These are phyloP conservation scores for Prionailurus bengalensis DNA, from an alignment of 2,113 vertebrate species.

Conservation along the genomic window DNA sequence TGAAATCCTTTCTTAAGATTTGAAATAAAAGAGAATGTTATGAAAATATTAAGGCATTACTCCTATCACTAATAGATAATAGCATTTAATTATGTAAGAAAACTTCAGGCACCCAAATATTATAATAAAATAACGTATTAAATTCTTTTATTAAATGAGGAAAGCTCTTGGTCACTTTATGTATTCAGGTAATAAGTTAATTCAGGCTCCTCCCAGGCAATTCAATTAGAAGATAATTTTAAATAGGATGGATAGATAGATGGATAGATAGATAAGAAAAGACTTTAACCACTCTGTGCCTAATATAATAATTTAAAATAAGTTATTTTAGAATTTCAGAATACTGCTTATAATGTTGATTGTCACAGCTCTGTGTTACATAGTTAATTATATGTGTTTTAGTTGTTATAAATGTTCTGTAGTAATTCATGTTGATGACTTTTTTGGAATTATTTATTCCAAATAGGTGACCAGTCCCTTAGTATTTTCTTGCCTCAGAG, in stretches of 20 bases:
- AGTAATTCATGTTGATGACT: not conserved
- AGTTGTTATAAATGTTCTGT: not conserved
- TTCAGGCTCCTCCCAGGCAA: not conserved
- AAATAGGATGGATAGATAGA: not conserved
- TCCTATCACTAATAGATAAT: not conserved
- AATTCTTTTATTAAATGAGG: constrained; percentile 18
- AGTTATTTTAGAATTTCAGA: constrained; percentile 44
- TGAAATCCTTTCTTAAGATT: not conserved
- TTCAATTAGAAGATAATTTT: constrained; percentile 25
- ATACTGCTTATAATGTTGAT: not conserved
- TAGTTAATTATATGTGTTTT: not conserved
- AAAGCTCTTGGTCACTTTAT: not conserved
- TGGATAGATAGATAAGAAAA: not conserved
- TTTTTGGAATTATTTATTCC: not conserved
- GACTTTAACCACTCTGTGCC: not conserved
- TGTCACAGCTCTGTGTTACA: not conserved
- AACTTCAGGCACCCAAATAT: not conserved
- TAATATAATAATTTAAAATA: not conserved
- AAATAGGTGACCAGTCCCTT: not conserved
- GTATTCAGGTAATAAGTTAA: constrained; percentile 20
- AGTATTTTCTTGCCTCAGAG: not conserved
- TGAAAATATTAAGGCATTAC: not conserved
- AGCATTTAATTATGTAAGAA: not conserved
- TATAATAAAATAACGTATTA: not conserved
- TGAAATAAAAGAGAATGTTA: not conserved